Conservation (phyloP, 2,113 vertebrate genomes). For the Neogale vison region DNA sequence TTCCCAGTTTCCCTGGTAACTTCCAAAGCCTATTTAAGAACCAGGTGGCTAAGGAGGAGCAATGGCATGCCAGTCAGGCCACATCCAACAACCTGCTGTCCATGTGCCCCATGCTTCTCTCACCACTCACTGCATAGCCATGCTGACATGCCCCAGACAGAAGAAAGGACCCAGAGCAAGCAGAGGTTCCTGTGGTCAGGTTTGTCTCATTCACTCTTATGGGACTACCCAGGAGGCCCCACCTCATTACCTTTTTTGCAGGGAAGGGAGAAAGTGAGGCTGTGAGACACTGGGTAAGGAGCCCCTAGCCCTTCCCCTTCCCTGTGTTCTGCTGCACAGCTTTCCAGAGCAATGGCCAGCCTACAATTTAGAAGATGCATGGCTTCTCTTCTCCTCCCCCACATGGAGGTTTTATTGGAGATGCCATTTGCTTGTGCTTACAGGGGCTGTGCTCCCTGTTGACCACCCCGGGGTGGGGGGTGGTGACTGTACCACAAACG, state of each 20-base stretch:
- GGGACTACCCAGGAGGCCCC: background rate
- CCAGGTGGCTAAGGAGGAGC: background rate
- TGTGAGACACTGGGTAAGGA: background rate
- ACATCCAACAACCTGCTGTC: background rate
- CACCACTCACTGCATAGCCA: fast-evolving
- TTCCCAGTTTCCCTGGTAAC: background rate
- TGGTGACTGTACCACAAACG: fast-evolving
- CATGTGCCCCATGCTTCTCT: too few relatives aligned
- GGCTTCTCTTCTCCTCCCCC: background rate
- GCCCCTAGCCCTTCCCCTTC: background rate
- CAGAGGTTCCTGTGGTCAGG: background rate
- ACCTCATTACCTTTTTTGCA: background rate
- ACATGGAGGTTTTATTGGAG: background rate
- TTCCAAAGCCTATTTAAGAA: background rate
- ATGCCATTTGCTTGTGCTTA: background rate
- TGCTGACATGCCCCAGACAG: background rate
- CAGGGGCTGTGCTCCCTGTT: background rate
- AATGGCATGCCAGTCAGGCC: too few relatives aligned
- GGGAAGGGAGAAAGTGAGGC: background rate
- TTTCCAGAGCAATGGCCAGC: background rate
- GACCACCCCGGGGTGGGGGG: slow-evolving; percentile 3
- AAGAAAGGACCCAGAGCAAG: background rate
- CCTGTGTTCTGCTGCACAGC: background rate
- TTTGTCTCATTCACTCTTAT: too few relatives aligned
- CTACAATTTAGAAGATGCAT: background rate